Evolutionary conservation across 2,888 invertebrate species (phyloP), one percentile per base, ranked within the genome.

Genomic region (Zygaena filipendulae): DNA sequence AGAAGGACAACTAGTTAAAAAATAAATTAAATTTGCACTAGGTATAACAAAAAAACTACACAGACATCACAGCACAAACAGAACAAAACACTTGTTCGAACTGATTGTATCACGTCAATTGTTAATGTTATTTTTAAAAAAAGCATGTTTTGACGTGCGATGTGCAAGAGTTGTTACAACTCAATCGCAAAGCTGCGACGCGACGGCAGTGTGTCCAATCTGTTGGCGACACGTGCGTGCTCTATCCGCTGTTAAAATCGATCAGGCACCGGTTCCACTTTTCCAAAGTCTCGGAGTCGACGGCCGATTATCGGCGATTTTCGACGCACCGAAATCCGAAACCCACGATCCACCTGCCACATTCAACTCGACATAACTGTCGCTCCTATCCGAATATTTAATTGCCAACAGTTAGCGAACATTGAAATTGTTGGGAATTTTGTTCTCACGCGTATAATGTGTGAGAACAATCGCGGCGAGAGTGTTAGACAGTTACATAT

Each of bases 171-270:
- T n/a, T n/a, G n/a, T n/a, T n/a, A n/a, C n/a, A n/a, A n/a, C 30
- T 29, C 25, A 26, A 36, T 36, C n/a, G n/a, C n/a, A n/a, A n/a
- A n/a, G n/a, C n/a, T n/a, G n/a, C 45, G 33, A 32, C 32, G 36
- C 43, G 49, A 47, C 50, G 51, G 53, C 49, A 50, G 53, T 66
- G 62, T 61, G 51, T 56, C 69, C 36, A 69, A 68, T 59, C n/a
- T n/a, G n/a, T n/a, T n/a, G n/a, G n/a, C 38, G 57, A 59, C 77
- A 71, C 77, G 77, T 71, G 77, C 77, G 74, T 77, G 69, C 54
- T 54, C 67, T 71, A 75, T 72, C 56, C 54, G 63, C 72, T 74
- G 70, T 74, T 74, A 55, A 72, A 79, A 77, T 79, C 68, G 63
- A 74, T 72, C 70, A 45, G 45, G 44, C 47, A 59, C 54, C 55